phyloP scores from a whole-genome alignment of 1,140 invertebrate species.

The Eupristina koningsbergeri region DNA sequence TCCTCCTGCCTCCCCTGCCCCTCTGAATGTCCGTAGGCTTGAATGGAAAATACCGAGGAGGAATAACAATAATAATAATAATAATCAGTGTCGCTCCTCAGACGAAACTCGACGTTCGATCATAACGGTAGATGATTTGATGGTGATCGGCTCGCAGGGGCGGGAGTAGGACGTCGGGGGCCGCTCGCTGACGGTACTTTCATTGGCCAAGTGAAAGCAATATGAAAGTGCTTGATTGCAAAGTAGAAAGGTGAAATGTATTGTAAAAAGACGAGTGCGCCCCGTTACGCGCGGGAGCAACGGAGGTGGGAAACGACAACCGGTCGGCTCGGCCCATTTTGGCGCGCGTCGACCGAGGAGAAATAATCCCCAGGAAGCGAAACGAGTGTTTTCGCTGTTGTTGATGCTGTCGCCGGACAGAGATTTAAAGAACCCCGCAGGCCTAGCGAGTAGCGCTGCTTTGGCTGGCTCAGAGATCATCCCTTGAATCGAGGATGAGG shows the following conservation, averaged over 20 bases:
- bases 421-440: too few species aligned
- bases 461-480: too few species aligned
- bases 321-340: conserved; percentile 69
- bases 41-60: not conserved
- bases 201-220: conserved; percentile 74
- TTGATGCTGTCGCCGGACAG: too few species aligned
- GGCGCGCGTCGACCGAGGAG: conserved; percentile 53
- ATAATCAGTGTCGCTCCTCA: too few species aligned
- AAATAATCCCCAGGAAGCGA: conserved; percentile 4
- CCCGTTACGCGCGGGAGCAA: not conserved
- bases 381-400: not conserved
- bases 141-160: not conserved
- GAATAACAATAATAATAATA: too few species aligned
- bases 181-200: conserved; percentile 70
- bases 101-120: conserved; percentile 32
- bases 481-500: too few species aligned
- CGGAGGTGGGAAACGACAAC: conserved; percentile 42
- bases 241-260: conserved; percentile 75
- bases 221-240: conserved; percentile 75
- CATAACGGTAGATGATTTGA: conserved; percentile 35
- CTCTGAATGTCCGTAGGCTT: not conserved
- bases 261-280: conserved; percentile 56
- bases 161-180: not conserved
- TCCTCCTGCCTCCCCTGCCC: not conserved
- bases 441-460: too few species aligned